These are phyloP conservation scores for Plutomurus gul DNA, from an alignment of 1,140 invertebrate species.

Conservation along the genomic window DNA sequence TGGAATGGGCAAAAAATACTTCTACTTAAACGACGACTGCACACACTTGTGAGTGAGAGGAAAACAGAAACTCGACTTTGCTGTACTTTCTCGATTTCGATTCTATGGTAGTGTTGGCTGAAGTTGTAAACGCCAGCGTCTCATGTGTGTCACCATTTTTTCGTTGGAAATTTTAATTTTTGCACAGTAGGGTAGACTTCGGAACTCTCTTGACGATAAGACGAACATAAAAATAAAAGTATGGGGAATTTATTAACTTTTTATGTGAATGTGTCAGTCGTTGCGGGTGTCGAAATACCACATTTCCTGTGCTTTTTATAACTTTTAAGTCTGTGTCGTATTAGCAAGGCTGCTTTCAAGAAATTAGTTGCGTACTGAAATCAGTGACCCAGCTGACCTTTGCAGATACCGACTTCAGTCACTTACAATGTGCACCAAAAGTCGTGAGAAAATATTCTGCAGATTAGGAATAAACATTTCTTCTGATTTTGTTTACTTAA, in stretches of 20 bases:
- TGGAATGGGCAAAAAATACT: constrained; percentile 9
- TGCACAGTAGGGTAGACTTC: constrained; percentile 20
- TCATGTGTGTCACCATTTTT: constrained; percentile 17
- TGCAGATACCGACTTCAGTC: not conserved
- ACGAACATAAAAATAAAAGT: too few relatives aligned
- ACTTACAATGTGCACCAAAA: not conserved
- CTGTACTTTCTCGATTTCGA: constrained; percentile 2
- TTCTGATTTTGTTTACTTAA: too few relatives aligned
- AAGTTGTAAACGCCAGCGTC: too few relatives aligned
- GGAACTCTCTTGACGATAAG: too few relatives aligned
- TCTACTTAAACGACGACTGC: too few relatives aligned
- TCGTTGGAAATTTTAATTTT: constrained; percentile 5
- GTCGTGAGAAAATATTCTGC: constrained; percentile 15
- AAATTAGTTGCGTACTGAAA: not conserved
- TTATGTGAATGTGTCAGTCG: not conserved
- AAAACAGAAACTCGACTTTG: not conserved
- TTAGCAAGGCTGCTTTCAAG: not conserved
- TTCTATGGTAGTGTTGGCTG: not conserved
- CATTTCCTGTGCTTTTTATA: not conserved
- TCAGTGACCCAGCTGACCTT: constrained; percentile 19
- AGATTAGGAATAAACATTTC: not conserved
- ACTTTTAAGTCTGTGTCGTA: not conserved
- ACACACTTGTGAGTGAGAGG: not conserved
- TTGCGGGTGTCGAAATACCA: not conserved
- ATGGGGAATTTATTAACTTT: not conserved